phyloP scores from a whole-genome alignment of 2,113 vertebrate genomes.

The Drymodes brunneopygia region DNA sequence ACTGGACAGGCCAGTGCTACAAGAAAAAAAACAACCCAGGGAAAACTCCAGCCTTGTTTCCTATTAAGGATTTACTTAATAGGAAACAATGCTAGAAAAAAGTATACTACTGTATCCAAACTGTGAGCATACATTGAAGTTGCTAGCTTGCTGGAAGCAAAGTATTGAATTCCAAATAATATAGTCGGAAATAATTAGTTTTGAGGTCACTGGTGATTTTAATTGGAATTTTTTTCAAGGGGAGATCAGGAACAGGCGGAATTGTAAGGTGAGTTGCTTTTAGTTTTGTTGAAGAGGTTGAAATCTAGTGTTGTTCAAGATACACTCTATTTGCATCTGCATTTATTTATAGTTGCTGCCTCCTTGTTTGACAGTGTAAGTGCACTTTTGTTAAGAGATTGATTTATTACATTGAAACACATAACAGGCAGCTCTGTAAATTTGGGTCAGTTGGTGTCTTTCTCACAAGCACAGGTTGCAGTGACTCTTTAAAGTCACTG shows the following conservation, averaged over 20 bases:
- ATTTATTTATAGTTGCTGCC: neutral
- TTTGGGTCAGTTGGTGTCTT: neutral
- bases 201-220: neutral
- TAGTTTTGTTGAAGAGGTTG: neutral
- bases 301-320: neutral
- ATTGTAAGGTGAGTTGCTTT: neutral
- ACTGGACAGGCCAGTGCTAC: neutral
- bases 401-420: neutral
- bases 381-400: neutral
- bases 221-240: neutral
- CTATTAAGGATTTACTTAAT: neutral
- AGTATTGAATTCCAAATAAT: neutral
- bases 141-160: neutral
- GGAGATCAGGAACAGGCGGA: neutral
- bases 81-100: neutral
- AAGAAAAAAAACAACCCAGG: no score
- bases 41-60: neutral
- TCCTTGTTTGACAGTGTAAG: neutral
- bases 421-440: neutral
- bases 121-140: fast-evolving
- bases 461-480: neutral
- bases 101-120: neutral
- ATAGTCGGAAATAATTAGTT: neutral
- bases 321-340: neutral
- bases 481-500: neutral